Percentiles rank a stretch among this genome's conserved stretches.
phyloP scores from a whole-genome alignment of 2,797 vertebrate species.

The Arctocebus calabarensis region DNA sequence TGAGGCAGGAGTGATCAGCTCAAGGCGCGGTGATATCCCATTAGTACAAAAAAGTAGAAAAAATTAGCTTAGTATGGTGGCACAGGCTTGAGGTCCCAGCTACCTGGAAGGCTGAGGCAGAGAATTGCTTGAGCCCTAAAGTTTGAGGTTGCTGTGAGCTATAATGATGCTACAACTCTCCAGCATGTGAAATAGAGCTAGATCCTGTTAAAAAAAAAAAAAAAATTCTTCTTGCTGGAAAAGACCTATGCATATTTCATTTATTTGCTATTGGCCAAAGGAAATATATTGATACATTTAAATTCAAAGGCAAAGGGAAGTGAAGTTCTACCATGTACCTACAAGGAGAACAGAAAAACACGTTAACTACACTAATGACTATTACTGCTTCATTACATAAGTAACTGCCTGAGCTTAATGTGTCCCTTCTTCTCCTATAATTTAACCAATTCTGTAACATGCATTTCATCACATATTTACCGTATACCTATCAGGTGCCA shows the following conservation, averaged over 20 bases:
- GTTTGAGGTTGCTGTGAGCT: background rate
- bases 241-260: background rate
- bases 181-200: background rate
- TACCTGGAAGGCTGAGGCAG: background rate
- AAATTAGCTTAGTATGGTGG: background rate
- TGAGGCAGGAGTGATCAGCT: background rate
- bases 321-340: background rate
- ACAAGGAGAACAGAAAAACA: background rate
- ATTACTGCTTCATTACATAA: background rate
- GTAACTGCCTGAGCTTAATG: background rate
- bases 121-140: background rate
- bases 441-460: background rate
- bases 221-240: background rate
- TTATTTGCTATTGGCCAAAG: background rate
- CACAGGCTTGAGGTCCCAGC: background rate
- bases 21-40: background rate
- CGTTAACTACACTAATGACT: background rate
- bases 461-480: background rate
- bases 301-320: constrained; percentile 12
- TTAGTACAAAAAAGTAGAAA: background rate
- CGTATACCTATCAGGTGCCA: no score
- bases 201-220: background rate
- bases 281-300: background rate
- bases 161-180: background rate
- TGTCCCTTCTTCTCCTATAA: rapidly evolving